Evolutionary conservation across 2,888 invertebrate genomes (phyloP), one percentile per base, ranked within the genome.

Genomic region (Patella depressa): DNA sequence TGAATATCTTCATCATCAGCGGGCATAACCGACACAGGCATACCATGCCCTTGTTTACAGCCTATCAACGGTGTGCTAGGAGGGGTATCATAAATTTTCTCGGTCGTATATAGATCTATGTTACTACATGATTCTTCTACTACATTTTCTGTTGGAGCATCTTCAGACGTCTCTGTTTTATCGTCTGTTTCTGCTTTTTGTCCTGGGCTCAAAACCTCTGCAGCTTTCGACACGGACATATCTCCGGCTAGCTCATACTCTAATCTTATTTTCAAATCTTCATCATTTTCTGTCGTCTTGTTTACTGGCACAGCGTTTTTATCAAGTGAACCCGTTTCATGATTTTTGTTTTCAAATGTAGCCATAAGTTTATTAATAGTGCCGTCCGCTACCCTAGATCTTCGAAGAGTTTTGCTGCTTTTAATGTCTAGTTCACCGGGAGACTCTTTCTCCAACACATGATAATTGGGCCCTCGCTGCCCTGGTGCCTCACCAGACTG

Each of bases 1-100:
- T 19, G 14, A 45, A 1, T 9, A 45, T 45, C 9, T 11, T 24
- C 65, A 65, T 65, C 65, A 24, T 19, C 65, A 24, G 24, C 19
- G 19, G 24, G 19, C 24, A 24, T 65, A 14, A 65, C 65, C 11
- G 19, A 65, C 24, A 65, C 65, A 24, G 65, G 65, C 11, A 24
- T 24, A 4, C 65, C 65, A 65, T 65, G 24, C 11, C 65, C 65
- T 11, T 65, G 65, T 65, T 65, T 65, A 65, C 65, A 65, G 65
- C 65, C 24, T 24, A 65, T 12, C 14, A 65, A 19, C 11, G 65
- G 65, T 0, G 65, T 65, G 14, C 65, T 65, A 24, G 65, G 65
- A 12, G 65, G 65, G 19, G 19, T 65, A 65, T 65, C 65, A 14
- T 65, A 65, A 11, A 65, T 65, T 65, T 65, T 65, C 19, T 65